These are phyloP conservation scores for Seriola quinqueradiata DNA, from an alignment of 2,113 vertebrate genomes.

Conservation along the genomic window DNA sequence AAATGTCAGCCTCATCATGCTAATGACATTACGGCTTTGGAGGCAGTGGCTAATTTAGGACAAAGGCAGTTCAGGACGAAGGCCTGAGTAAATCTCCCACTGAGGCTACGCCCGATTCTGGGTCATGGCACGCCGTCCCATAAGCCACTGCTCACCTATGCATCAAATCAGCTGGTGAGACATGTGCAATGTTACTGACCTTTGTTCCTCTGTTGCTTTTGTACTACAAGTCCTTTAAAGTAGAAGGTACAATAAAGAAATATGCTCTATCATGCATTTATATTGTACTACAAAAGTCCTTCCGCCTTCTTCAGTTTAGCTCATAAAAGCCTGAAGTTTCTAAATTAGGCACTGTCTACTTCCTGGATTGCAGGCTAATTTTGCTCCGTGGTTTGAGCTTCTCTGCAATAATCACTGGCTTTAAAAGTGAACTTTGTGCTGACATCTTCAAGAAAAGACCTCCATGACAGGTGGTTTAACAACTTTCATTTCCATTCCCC, in stretches of 20 bases:
- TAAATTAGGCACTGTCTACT: neutral
- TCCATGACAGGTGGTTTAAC: constrained; percentile 12
- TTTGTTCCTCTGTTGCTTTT: too few relatives aligned
- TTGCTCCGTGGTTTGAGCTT: neutral
- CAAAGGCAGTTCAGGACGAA: constrained; percentile 45
- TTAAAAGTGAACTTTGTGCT: constrained; percentile 6
- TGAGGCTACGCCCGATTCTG: constrained; percentile 44
- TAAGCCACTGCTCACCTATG: constrained; percentile 46
- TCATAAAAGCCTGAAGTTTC: neutral
- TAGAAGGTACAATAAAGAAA: too few relatives aligned
- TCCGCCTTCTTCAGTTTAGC: neutral
- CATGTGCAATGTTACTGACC: neutral
- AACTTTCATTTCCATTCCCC: constrained; percentile 7
- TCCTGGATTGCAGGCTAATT: neutral
- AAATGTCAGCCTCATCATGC: constrained; percentile 37
- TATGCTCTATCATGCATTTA: too few relatives aligned
- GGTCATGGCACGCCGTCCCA: constrained; percentile 43
- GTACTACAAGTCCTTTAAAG: too few relatives aligned
- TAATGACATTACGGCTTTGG: constrained; percentile 75
- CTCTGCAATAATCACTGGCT: neutral
- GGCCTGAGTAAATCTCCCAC: constrained; percentile 63
- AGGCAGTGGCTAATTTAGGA: constrained; percentile 72
- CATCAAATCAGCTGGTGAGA: neutral
- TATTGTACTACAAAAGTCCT: neutral
- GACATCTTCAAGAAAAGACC: neutral